These are phyloP conservation scores for Pimpla rufipes DNA, from an alignment of 2,888 invertebrate genomes.

Conservation along the genomic window DNA sequence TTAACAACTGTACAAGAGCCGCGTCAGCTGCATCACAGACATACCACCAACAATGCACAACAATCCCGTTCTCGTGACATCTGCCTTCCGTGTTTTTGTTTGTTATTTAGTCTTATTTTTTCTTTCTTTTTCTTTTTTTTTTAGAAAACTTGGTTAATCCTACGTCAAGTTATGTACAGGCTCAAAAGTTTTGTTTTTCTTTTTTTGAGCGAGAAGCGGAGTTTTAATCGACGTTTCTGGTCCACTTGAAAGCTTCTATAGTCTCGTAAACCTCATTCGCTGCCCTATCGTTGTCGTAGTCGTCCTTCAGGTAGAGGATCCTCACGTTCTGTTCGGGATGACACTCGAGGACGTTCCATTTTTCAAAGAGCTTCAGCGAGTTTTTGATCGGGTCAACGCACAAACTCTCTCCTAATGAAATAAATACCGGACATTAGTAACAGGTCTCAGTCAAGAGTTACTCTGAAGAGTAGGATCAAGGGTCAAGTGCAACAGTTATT, in stretches of 20 bases:
- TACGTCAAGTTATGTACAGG: constrained; percentile 69
- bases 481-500: constrained; percentile 17
- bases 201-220: constrained; percentile 14
- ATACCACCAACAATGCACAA: constrained; percentile 24
- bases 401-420: constrained; percentile 92
- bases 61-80: constrained; percentile 20
- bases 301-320: constrained; percentile 80
- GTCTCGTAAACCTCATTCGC: constrained; percentile 79
- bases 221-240: constrained; percentile 77
- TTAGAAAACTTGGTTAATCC: constrained; percentile 60
- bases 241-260: constrained; percentile 81
- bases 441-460: constrained; percentile 21
- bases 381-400: constrained; percentile 95
- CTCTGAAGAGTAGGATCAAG: too few relatives aligned
- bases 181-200: constrained; percentile 45
- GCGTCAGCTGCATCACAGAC: constrained; percentile 62
- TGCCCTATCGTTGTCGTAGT: constrained; percentile 79
- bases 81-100: constrained; percentile 22
- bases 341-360: constrained; percentile 92
- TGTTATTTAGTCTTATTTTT: constrained; percentile 11
- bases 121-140: constrained; percentile 10
- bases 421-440: constrained; percentile 29
- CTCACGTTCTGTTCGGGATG: constrained; percentile 80
- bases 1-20: constrained; percentile 58
- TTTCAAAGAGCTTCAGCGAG: constrained; percentile 92